Evolutionary conservation across 2,113 vertebrate species (phyloP).

Genomic region (Grus americana): DNA sequence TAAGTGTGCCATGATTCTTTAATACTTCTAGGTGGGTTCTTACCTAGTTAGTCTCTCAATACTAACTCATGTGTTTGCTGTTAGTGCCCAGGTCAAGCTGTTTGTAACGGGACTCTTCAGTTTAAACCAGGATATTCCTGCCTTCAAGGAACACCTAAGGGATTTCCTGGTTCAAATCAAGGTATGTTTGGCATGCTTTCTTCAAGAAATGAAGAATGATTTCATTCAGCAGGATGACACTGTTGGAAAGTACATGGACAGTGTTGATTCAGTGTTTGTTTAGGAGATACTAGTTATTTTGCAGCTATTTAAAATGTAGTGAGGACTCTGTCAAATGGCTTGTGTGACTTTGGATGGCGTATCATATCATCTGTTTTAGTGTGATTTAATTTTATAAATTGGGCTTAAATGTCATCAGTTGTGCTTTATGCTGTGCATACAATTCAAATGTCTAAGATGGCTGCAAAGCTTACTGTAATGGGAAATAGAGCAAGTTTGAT

Average conservation of each 20-base stretch:
- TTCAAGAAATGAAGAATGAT: rapidly evolving
- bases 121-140: constrained; percentile 99
- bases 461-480: not conserved
- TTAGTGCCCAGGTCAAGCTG: constrained; percentile 97
- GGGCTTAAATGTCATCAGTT: rapidly evolving
- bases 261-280: not conserved
- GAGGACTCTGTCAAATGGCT: not conserved
- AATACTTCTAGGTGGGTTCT: not conserved
- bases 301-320: not conserved
- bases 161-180: constrained; percentile 99
- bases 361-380: not conserved
- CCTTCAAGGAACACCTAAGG: constrained; percentile 97
- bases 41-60: not conserved
- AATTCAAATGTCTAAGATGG: rapidly evolving
- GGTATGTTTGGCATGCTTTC: constrained; percentile 67
- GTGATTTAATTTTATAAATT: not conserved
- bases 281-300: not conserved
- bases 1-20: constrained; percentile 67
- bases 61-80: constrained; percentile 35
- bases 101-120: constrained; percentile 99
- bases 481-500: not conserved
- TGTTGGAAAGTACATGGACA: not conserved
- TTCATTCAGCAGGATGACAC: rapidly evolving
- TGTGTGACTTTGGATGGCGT: not conserved
- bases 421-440: rapidly evolving